Conservation (phyloP, 2,797 vertebrate species). For the Brotula barbata region DNA sequence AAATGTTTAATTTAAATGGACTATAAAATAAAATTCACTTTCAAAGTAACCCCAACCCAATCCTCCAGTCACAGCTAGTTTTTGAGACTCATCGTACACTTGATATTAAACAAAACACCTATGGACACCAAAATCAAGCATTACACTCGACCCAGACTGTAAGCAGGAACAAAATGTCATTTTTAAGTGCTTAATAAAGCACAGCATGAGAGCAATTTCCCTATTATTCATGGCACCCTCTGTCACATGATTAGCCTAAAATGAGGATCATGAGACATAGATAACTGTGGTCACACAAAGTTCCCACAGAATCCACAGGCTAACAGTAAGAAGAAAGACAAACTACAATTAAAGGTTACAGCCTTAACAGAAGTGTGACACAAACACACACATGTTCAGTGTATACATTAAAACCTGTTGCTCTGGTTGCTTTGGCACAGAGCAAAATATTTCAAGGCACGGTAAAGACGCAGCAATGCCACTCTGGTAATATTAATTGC, state of each 20-base stretch:
- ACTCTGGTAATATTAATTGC: too few species aligned
- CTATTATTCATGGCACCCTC: slow-evolving; percentile 62
- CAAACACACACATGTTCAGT: background rate
- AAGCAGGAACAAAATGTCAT: slow-evolving; percentile 52
- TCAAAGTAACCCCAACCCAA: slow-evolving; percentile 9
- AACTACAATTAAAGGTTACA: background rate
- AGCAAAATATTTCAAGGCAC: too few species aligned
- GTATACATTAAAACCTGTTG: too few species aligned
- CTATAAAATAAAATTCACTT: slow-evolving; percentile 8
- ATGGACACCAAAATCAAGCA: slow-evolving; percentile 6
- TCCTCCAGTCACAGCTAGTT: background rate
- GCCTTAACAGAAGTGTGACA: background rate
- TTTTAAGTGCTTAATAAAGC: slow-evolving; percentile 70
- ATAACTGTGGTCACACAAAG: slow-evolving; percentile 30
- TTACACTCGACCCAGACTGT: slow-evolving; percentile 12
- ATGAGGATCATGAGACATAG: slow-evolving; percentile 77
- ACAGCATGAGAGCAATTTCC: slow-evolving; percentile 74
- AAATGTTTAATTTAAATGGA: background rate
- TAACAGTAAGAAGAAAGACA: slow-evolving; percentile 25
- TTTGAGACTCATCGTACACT: background rate
- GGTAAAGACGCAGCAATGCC: too few species aligned
- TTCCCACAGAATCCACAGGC: slow-evolving; percentile 50
- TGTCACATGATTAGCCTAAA: slow-evolving; percentile 74
- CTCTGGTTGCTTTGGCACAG: too few species aligned
- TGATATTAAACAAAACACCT: slow-evolving; percentile 1